These are phyloP conservation scores for Monodelphis domestica DNA, from an alignment of 2,797 vertebrate genomes.

Conservation along the genomic window DNA sequence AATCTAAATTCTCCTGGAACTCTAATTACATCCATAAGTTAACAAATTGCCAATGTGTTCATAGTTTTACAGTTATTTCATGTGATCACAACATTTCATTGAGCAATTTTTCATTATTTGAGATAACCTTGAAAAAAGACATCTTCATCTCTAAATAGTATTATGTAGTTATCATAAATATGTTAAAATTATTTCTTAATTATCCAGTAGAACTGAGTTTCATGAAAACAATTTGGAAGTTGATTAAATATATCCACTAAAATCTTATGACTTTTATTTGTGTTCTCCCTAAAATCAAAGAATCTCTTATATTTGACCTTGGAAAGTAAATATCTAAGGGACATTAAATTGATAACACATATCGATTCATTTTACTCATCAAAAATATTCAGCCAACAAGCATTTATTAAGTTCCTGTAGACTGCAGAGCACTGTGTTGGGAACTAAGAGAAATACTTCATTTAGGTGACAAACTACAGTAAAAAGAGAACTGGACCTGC, in stretches of 20 bases:
- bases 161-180: neutral
- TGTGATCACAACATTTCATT: neutral
- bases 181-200: conserved; percentile 1
- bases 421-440: neutral
- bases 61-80: neutral
- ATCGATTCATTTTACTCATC: neutral
- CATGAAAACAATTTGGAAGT: neutral
- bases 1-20: neutral
- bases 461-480: neutral
- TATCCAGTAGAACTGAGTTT: neutral
- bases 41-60: neutral
- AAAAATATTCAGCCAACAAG: neutral
- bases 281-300: neutral
- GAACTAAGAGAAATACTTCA: neutral
- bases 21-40: neutral
- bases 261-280: neutral
- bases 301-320: neutral
- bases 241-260: neutral
- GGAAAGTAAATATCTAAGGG: neutral
- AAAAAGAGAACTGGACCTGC: neutral
- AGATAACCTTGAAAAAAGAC: neutral
- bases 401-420: neutral
- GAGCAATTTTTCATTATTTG: neutral
- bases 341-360: neutral
- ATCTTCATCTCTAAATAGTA: neutral